Evolutionary conservation across 1,140 invertebrate genomes (phyloP), one percentile per base, ranked within the genome.

Genomic region (Lepidostoma basale): DNA sequence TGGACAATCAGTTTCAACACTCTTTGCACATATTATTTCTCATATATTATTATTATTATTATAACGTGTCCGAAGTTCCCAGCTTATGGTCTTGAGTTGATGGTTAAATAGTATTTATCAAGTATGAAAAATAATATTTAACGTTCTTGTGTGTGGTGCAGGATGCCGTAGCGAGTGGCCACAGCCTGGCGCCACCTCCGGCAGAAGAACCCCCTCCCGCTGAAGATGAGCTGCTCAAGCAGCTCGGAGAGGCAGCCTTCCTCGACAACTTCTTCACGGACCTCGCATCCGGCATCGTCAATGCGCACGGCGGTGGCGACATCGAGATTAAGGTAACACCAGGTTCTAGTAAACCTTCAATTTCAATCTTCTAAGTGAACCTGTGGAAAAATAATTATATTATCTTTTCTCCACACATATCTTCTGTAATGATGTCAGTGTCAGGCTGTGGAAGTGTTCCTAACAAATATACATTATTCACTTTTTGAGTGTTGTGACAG

Each of bases 161-260:
- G 81, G 81, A 83, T 72, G 79, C 78, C 72, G 80, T 83, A 77
- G 76, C 76, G 23, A 76, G 75, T 56, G 79, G 77, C 20, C 80
- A 82, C 58, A 79, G 80, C n/a, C 42, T 65, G 40, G 52, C 20
- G 45, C 16, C 45, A 12, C 14, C 45, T 12, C 14, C 45, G 22
- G 22, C 36, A 1, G 2, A 2, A 33, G 62, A 9, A 74, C 75
- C 77, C 52, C 79, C 79, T 65, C 75, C 2, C 49, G 75, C 39
- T 16, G 85, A 88, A 3, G 89, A 90, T 74, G 76, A 90, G 47
- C 87, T 28, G 87, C 89, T 91, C 60, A 89, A 90, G 72, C 88
- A 90, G 72, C 79, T 91, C 9, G 87, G 85, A 2, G 88, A 90
- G 66, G 86, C 88, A 2, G 86, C 85, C 3, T 89, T 89, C 68